Evolutionary conservation across 2,888 invertebrate genomes (phyloP).

Genomic region (Gisinianus flammeolus): DNA sequence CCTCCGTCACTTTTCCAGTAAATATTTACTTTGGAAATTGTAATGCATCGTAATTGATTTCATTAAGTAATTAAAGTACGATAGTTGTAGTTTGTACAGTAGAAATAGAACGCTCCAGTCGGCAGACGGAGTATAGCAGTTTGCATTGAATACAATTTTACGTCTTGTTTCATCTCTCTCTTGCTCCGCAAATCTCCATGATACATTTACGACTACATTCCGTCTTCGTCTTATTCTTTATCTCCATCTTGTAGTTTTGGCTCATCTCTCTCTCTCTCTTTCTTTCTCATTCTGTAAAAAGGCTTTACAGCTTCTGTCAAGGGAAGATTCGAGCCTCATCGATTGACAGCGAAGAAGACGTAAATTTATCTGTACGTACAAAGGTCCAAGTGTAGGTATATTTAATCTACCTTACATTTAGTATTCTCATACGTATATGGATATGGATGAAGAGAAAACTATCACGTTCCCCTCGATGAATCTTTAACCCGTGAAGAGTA

Average conservation of each 20-base stretch:
- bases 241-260: not conserved
- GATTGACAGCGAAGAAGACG: not conserved
- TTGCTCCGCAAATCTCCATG: no score
- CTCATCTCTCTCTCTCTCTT: not conserved
- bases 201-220: no score
- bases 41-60: slow-evolving; percentile 22
- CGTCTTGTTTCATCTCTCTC: not conserved
- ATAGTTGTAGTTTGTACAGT: not conserved
- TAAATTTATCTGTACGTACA: not conserved
- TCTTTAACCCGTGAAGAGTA: not conserved
- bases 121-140: not conserved
- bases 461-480: not conserved
- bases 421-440: no score
- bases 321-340: not conserved
- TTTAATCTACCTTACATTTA: no score
- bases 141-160: not conserved
- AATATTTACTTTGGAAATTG: slow-evolving; percentile 14
- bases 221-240: not conserved
- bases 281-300: no score
- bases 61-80: slow-evolving; percentile 13
- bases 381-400: no score
- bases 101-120: not conserved
- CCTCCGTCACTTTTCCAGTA: not conserved
- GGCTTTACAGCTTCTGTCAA: no score
- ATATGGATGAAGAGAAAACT: not conserved